phyloP scores from a whole-genome alignment of 2,797 vertebrate species.

The Ctenosaura bakeri region DNA sequence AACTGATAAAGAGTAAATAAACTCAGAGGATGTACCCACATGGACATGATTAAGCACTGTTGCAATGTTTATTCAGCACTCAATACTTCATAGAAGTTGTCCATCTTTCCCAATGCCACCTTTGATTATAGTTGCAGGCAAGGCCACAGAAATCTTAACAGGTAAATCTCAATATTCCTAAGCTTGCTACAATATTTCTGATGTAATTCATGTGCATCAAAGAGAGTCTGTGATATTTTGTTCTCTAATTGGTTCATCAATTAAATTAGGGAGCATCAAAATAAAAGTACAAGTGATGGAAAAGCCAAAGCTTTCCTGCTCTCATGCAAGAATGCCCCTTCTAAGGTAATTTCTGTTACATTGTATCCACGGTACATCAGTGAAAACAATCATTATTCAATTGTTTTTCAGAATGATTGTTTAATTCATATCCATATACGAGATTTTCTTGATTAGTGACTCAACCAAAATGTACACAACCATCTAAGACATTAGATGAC shows the following conservation, averaged over 20 bases:
- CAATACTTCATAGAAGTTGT: too few relatives aligned
- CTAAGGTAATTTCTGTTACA: background rate
- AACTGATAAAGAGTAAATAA: constrained; percentile 4
- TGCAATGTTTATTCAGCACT: background rate
- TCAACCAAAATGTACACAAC: background rate
- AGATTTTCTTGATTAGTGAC: background rate
- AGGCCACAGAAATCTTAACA: background rate
- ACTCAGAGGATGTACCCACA: background rate
- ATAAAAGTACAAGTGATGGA: background rate
- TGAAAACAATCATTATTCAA: too few relatives aligned
- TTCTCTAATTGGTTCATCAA: background rate
- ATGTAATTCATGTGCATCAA: background rate
- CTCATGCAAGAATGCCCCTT: too few relatives aligned
- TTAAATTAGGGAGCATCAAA: background rate
- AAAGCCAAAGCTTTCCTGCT: background rate
- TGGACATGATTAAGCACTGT: background rate
- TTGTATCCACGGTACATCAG: background rate
- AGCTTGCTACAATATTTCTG: background rate
- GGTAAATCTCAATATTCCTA: background rate
- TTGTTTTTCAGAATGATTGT: too few relatives aligned
- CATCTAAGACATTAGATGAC: background rate
- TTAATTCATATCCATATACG: background rate
- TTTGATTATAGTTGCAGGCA: background rate
- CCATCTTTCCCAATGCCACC: too few relatives aligned
- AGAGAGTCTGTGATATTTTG: background rate